phyloP scores from a whole-genome alignment of 1,140 invertebrate species.

The Kradibia gibbosae region DNA sequence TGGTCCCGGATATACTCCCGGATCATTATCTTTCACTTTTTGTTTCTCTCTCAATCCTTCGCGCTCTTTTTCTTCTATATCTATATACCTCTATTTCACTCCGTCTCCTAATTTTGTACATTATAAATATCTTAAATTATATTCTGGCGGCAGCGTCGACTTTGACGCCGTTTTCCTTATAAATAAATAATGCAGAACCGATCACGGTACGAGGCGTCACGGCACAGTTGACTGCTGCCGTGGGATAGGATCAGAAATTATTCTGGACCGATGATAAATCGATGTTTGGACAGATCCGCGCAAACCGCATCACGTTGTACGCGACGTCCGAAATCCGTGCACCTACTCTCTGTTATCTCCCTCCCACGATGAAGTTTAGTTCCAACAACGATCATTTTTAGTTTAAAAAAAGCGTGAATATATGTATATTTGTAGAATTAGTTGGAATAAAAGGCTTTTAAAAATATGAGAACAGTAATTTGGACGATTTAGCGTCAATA shows the following conservation, averaged over 20 bases:
- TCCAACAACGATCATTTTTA: too few species aligned
- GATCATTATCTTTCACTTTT: conserved; percentile 56
- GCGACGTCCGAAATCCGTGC: too few species aligned
- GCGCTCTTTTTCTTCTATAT: conserved; percentile 37
- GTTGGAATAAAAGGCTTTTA: too few species aligned
- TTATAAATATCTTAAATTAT: conserved; percentile 63
- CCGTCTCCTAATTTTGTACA: conserved; percentile 52
- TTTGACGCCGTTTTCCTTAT: conserved; percentile 57
- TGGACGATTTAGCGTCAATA: too few species aligned
- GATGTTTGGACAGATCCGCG: conserved; percentile 4
- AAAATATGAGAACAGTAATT: too few species aligned
- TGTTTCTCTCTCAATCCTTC: conserved; percentile 39
- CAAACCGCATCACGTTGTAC: not conserved
- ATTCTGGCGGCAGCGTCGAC: conserved; percentile 52
- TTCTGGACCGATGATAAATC: conserved; percentile 42
- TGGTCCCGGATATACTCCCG: conserved; percentile 65
- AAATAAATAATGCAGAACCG: conserved; percentile 57
- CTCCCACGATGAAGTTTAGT: not conserved
- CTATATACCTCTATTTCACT: not conserved
- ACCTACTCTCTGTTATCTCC: not conserved
- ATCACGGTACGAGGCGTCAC: conserved; percentile 9
- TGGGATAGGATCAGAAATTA: conserved; percentile 48
- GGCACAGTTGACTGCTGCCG: conserved; percentile 24
- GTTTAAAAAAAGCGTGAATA: too few species aligned
- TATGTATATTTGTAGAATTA: too few species aligned